These are phyloP conservation scores for western clawed frog (Xenopus tropicalis) DNA, from an alignment of 2,113 vertebrate species.

Conservation along the genomic window UCB_Xtro_10.0 CM004447.2:27760001-27760500, in stretches of 20 bases:
- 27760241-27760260: conserved; percentile 63
- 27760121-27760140: conserved; percentile 39
- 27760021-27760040: too few relatives aligned
- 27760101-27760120: conserved; percentile 51
- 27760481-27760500: too few relatives aligned
- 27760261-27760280: conserved; percentile 44
- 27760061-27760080: conserved; percentile 6
- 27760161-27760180: conserved; percentile 55
- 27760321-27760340: not conserved
- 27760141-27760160: conserved; percentile 45
- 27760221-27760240: conserved; percentile 45
- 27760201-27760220: conserved; percentile 44
- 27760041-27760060: too few relatives aligned
- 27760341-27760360: too few relatives aligned
- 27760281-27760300: conserved; percentile 39
- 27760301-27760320: not conserved
- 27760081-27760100: conserved; percentile 44
- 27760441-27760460: too few relatives aligned
- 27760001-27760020: too few relatives aligned
- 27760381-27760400: too few relatives aligned
- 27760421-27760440: too few relatives aligned
- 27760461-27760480: too few relatives aligned
- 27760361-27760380: too few relatives aligned
- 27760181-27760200: conserved; percentile 60
- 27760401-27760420: too few relatives aligned